phyloP scores from a whole-genome alignment of 2,113 vertebrate genomes.

The Chlorodrepanis virens region DNA sequence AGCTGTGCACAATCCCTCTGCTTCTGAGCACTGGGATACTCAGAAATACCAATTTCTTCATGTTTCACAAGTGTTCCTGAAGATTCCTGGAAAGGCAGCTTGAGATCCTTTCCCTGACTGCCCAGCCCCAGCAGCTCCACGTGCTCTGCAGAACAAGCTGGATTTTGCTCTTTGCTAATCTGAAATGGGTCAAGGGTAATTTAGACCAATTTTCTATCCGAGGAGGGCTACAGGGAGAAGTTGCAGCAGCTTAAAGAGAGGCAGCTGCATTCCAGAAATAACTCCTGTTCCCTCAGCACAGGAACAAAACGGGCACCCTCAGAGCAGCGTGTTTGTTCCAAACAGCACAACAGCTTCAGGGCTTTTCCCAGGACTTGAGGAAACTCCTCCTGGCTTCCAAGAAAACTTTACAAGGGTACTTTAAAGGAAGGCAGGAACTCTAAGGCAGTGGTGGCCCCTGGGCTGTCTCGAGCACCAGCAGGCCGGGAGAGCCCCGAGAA shows the following conservation, averaged over 20 bases:
- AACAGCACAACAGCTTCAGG: neutral
- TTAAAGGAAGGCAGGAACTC: neutral
- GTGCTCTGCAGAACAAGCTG: neutral
- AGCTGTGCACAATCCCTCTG: neutral
- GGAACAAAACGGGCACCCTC: neutral
- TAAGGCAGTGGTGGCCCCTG: neutral
- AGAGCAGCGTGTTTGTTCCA: neutral
- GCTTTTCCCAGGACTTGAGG: neutral
- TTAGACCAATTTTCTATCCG: neutral
- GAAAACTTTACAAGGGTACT: neutral
- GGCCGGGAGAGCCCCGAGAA: neutral
- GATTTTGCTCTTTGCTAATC: neutral
- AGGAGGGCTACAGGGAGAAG: neutral
- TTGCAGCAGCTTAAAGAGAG: neutral
- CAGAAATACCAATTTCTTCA: neutral
- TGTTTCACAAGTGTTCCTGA: neutral
- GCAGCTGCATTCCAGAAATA: slow-evolving; percentile 30
- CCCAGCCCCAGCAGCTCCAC: neutral
- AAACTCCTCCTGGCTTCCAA: neutral
- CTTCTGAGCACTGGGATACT: neutral
- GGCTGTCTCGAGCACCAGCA: neutral
- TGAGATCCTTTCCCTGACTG: neutral
- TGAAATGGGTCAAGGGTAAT: neutral
- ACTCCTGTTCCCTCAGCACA: neutral
- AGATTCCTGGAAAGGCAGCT: slow-evolving; percentile 17